A percentile compares a stretch with the other conserved stretches of the same genome.
Evolutionary conservation across 2,113 vertebrate genomes (phyloP).

Genomic region (Misgurnus mizolepis): DNA sequence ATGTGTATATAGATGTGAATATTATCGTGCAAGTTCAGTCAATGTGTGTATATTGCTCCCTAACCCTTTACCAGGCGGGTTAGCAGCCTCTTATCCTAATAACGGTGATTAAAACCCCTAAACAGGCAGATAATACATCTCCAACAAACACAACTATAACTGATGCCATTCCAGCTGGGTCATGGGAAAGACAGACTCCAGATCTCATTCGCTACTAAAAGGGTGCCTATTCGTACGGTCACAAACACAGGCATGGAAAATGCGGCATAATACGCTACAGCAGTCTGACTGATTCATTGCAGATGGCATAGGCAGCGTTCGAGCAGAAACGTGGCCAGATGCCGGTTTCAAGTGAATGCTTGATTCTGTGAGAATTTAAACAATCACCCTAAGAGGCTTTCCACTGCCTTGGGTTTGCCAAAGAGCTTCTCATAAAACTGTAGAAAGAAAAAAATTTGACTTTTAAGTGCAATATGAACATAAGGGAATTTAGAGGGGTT

Average conservation of each 20-base stretch:
- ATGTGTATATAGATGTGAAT: slow-evolving; percentile 46
- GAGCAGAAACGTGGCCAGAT: slow-evolving; percentile 55
- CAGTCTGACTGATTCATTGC: slow-evolving; percentile 57
- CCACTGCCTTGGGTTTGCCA: slow-evolving; percentile 63
- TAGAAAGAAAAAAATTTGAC: neutral
- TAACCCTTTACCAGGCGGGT: neutral
- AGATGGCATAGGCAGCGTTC: slow-evolving; percentile 55
- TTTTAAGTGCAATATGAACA: slow-evolving; percentile 54
- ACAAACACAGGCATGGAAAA: slow-evolving; percentile 30
- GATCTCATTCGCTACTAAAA: slow-evolving; percentile 30
- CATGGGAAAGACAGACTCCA: slow-evolving; percentile 45
- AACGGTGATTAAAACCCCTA: slow-evolving; percentile 16
- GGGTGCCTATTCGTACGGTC: neutral
- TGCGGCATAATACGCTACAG: slow-evolving; percentile 50
- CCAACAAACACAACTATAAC: slow-evolving; percentile 24
- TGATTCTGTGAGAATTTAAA: slow-evolving; percentile 63
- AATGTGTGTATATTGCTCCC: neutral
- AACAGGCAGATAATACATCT: neutral
- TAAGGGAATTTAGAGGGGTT: slow-evolving; percentile 54
- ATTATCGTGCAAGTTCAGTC: slow-evolving; percentile 26
- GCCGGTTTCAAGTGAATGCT: slow-evolving; percentile 60
- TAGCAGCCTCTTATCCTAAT: slow-evolving; percentile 8
- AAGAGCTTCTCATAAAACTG: slow-evolving; percentile 67
- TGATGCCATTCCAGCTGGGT: slow-evolving; percentile 45
- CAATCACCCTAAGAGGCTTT: slow-evolving; percentile 57